Base-by-base conservation (phyloP, 2,888 invertebrate species). In the Drosophila borealis region DNA sequence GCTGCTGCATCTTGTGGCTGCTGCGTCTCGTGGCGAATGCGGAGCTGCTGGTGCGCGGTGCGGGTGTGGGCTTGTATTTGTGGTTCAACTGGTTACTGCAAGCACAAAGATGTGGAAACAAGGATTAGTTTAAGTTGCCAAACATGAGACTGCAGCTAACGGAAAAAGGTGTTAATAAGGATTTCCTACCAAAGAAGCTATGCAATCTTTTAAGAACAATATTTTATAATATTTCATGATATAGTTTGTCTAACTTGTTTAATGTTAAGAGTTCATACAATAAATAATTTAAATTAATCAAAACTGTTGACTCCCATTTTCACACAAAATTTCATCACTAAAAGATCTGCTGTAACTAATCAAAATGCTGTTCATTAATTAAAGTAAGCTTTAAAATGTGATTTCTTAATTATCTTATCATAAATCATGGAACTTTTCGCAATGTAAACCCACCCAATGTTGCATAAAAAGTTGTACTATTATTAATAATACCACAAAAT, bases 1-100 rank as follows among this genome's bases (percentile, higher is more conserved):
- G 90, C 66, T 90, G 91, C 74, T 90, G 90, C 83, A 88, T 78
- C 71, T 89, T 86, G 75, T 21, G 74, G 29, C 29, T 29, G 29
- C 29, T 29, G 29, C 67, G 72, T 77, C 51, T 56, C 44, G 49
- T 66, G 59, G 45, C 49, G 33, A 37, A 53, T 37, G 56, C 51
- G 25, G 69, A 6, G 42, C 42, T 70, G 41, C 25, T 42, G 45
- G 19, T 55, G 46, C 66, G 74, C 56, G 67, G 76, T 25, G 69
- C 87, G 56, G 84, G 81, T n/a, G 72, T 88, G 41, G 85, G 86
- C 55, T 81, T 88, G 53, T 64, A 80, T 54, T 60, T 85, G 46
- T 50, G 33, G 46, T 41, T 49, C 48, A 60, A 37, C 50, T 55
- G 73, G 19, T 19, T 69, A 36, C 59, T 59, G 49, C 25, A 59